Conservation (phyloP, 1,140 invertebrate genomes). For the Drosophila persimilis region DNA sequence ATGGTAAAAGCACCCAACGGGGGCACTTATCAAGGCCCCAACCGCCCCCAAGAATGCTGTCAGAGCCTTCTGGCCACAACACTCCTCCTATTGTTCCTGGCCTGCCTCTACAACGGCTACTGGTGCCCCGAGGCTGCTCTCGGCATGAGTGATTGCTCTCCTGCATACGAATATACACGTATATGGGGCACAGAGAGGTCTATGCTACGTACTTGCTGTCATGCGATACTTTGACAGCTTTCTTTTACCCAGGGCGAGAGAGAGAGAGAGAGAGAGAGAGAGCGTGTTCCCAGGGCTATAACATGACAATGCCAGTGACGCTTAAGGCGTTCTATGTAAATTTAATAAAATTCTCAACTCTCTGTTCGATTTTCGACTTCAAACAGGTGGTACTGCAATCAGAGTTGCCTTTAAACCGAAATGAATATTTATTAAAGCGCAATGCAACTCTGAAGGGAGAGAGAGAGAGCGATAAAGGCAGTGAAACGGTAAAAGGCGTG, state of each 20-base stretch:
- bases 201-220: slow-evolving; percentile 36
- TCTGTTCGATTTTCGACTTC: slow-evolving; percentile 30
- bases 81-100: slow-evolving; percentile 12
- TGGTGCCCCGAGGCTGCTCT: slow-evolving; percentile 35
- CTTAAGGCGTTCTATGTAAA: slow-evolving; percentile 56
- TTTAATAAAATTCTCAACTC: slow-evolving; percentile 45
- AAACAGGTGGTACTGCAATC: slow-evolving; percentile 62
- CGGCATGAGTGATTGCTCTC: slow-evolving; percentile 66
- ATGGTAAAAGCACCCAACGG: slow-evolving; percentile 75
- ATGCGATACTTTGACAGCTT: slow-evolving; percentile 71
- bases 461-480: not conserved
- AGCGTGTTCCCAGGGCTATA: slow-evolving; percentile 16
- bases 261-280: too few species aligned
- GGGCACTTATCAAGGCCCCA: slow-evolving; percentile 57
- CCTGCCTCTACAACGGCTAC: slow-evolving; percentile 17
- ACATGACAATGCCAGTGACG: slow-evolving; percentile 46
- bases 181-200: slow-evolving; percentile 18
- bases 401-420: slow-evolving; percentile 50
- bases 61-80: slow-evolving; percentile 4
- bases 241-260: slow-evolving; percentile 33
- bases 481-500: slow-evolving; percentile 53
- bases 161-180: slow-evolving; percentile 40
- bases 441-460: slow-evolving; percentile 26
- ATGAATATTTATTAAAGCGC: slow-evolving; percentile 69
- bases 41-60: slow-evolving; percentile 16